Evolutionary conservation across 2,113 vertebrate species (phyloP).

Genomic region (Cyrtonyx montezumae): DNA sequence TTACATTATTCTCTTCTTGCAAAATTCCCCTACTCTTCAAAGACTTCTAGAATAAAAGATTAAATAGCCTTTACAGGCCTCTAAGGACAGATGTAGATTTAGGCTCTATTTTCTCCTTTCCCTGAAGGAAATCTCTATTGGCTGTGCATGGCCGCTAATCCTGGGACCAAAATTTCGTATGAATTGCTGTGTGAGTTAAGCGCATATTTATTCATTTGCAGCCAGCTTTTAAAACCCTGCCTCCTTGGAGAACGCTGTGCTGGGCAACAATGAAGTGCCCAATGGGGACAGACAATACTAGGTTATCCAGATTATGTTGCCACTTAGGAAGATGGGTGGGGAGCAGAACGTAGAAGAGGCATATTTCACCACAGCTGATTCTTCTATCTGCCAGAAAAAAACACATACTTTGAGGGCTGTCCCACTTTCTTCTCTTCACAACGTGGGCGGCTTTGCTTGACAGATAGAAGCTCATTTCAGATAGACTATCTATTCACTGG

Average conservation of each 20-base stretch:
- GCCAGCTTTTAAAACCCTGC: background rate
- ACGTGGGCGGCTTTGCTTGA: background rate
- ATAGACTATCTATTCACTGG: background rate
- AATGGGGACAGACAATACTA: fast-evolving
- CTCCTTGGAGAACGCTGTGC: background rate
- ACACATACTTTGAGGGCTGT: background rate
- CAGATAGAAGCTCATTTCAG: background rate
- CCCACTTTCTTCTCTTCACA: background rate
- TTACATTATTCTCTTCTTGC: background rate
- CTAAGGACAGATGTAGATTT: background rate
- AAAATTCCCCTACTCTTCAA: background rate
- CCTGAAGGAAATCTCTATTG: background rate
- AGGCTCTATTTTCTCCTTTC: conserved; percentile 7
- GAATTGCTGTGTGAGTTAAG: background rate
- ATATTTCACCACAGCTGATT: background rate
- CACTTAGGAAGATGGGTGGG: background rate
- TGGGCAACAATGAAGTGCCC: background rate
- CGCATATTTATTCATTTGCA: background rate
- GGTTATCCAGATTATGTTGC: background rate
- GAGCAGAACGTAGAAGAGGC: background rate
- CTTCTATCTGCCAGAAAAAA: background rate
- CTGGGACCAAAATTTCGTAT: background rate
- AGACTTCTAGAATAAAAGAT: background rate
- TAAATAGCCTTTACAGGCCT: background rate
- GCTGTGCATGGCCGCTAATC: background rate